Base-by-base conservation (phyloP, 1,140 invertebrate genomes). In the Leptestheria dahalacensis region DNA sequence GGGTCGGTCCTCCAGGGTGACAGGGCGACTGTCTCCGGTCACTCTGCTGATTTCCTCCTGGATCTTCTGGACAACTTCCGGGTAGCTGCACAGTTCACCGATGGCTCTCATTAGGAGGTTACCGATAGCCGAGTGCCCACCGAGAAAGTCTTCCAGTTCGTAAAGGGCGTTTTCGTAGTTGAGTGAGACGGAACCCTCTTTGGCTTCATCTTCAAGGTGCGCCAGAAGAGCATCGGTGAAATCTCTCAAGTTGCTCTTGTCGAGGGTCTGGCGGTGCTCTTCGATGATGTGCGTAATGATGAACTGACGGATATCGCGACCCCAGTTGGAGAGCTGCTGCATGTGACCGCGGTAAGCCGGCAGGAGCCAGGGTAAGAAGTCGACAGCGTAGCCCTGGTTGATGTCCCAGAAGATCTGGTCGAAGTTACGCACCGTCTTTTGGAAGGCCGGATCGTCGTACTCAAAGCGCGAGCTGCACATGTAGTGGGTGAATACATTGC, bases 341-440 rank as follows among this genome's bases (percentile, higher is more conserved):
- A 86, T 80, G 65, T 88, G 83, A 0, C 74, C 71, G 10, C 72
- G 72, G 67, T 87, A 86, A 47, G 88, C 76, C 0, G 85, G 85
- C 57, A 81, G 74, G 1, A 92, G 66, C 77, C 84, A 86, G 0
- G 90, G 89, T 15, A 94, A 69, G 68, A 93, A 91, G 67, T 94
- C 91, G 0, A 88, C 79, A 0, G 85, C 80, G 67, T 88, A 91
- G 0, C 88, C 88, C 68, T 88, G 84, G 68, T 92, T 91, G 51
- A 93, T 70, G 33, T 92, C 88, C 77, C 82, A 88, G 72, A 94
- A 94, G 2, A 94, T 85, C 57, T 82, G 78, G 65, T 92, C 88
- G 66, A 91, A 93, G 63, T 80, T 80, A 21, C 75, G 66, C 0
- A 88, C 78, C 60, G 87, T 77, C 57, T 79, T 74, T 10, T 70